Conservation (phyloP, 1,140 invertebrate genomes). For the Aleiodes sp. region DNA sequence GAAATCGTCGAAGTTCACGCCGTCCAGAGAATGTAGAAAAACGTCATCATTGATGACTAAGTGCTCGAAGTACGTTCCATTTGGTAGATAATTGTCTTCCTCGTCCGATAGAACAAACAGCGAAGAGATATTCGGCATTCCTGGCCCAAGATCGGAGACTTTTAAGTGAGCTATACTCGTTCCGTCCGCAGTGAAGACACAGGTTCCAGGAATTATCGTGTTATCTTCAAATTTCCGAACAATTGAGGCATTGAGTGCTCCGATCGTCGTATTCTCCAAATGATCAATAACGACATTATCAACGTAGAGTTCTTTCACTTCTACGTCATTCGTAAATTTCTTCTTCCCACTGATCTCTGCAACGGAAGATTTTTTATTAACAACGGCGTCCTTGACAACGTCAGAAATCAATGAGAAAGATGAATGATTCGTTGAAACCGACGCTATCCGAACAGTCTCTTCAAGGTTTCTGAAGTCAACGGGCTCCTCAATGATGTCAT, state of each 20-base stretch:
- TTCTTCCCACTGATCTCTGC: constrained; percentile 44
- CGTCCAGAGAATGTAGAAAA: constrained; percentile 42
- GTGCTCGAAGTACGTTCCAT: constrained; percentile 41
- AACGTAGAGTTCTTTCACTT: constrained; percentile 19
- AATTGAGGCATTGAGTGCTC: constrained; percentile 44
- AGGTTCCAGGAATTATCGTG: constrained; percentile 30
- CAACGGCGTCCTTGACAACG: not conserved
- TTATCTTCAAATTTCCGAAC: constrained; percentile 41
- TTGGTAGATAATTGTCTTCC: constrained; percentile 38
- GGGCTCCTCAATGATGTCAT: not conserved
- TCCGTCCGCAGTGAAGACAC: constrained; percentile 38
- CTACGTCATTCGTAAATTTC: constrained; percentile 39
- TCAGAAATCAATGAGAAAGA: not conserved
- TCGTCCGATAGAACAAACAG: constrained; percentile 25
- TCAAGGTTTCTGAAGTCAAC: not conserved
- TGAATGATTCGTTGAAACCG: not conserved
- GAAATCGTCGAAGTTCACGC: constrained; percentile 47
- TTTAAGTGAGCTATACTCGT: constrained; percentile 38
- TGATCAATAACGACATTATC: constrained; percentile 24
- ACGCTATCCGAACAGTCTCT: not conserved
- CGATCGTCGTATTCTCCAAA: constrained; percentile 39
- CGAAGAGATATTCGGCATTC: constrained; percentile 37
- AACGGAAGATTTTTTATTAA: not conserved
- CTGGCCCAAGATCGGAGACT: constrained; percentile 26
- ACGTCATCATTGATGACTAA: constrained; percentile 41